Evolutionary conservation across 2,797 vertebrate genomes (phyloP).

Genomic region (Knipowitschia caucasica): DNA sequence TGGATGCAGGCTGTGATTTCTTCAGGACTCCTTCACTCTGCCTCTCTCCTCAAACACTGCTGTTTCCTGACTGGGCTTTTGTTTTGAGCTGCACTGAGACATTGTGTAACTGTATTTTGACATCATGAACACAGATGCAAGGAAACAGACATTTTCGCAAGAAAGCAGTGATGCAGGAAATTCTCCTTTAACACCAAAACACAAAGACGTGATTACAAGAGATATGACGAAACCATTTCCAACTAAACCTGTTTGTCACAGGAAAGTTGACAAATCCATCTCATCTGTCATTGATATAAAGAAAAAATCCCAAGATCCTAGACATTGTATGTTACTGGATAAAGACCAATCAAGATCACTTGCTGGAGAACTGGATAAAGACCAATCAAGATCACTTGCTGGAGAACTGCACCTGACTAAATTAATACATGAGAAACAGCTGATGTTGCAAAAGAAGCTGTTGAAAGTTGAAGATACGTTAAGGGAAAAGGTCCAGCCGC

Average conservation of each 20-base stretch:
- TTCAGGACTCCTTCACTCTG: no score
- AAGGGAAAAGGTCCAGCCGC: conserved; percentile 66
- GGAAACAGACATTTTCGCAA: conserved; percentile 22
- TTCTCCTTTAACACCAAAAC: conserved; percentile 25
- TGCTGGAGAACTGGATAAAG: conserved; percentile 30
- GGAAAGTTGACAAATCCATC: conserved; percentile 34
- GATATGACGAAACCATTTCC: conserved; percentile 72
- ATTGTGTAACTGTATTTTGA: conserved; percentile 27
- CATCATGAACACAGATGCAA: conserved; percentile 30
- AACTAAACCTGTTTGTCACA: conserved; percentile 77
- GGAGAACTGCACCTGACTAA: conserved; percentile 58
- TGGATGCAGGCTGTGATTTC: no score
- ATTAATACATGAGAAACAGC: conserved; percentile 75
- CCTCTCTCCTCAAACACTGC: no score
- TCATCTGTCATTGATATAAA: conserved; percentile 29
- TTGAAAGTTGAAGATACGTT: conserved; percentile 69
- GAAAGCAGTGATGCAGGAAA: conserved; percentile 28
- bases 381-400: conserved; percentile 6
- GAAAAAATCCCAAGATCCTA: conserved; percentile 17
- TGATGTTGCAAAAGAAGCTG: conserved; percentile 77
- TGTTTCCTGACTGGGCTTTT: no score
- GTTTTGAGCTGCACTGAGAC: background rate
- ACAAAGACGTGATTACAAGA: conserved; percentile 33
- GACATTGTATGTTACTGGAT: no score
- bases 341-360: conserved; percentile 13